Conservation (phyloP, 2,888 invertebrate genomes). For the Unio delphinus region DNA sequence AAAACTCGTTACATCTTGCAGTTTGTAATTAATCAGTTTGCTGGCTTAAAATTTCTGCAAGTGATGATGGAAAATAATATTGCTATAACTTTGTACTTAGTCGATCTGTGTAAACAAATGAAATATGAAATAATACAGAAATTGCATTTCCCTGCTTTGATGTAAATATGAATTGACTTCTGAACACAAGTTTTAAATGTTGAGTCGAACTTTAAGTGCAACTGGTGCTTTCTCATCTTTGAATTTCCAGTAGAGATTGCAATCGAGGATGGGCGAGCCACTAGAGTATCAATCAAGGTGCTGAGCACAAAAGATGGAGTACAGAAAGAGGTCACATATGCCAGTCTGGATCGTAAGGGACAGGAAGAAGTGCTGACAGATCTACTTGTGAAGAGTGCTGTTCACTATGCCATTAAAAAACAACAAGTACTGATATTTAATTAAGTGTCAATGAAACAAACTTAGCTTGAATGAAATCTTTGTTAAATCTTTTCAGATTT, state of each 20-base stretch:
- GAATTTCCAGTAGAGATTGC: slow-evolving; percentile 18
- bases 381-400: slow-evolving; percentile 68
- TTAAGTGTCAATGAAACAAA: not conserved
- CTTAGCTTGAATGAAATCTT: too few species aligned
- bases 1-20: too few species aligned
- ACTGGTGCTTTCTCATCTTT: not conserved
- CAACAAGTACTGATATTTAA: slow-evolving; percentile 56
- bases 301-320: slow-evolving; percentile 52
- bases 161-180: too few species aligned
- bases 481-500: not conserved
- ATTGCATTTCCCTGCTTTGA: too few species aligned
- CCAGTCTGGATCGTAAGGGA: slow-evolving; percentile 55
- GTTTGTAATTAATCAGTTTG: too few species aligned
- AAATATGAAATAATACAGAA: too few species aligned
- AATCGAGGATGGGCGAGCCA: slow-evolving; percentile 14
- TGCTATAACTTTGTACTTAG: too few species aligned
- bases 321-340: slow-evolving; percentile 58
- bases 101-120: too few species aligned
- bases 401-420: slow-evolving; percentile 67
- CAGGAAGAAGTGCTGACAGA: slow-evolving; percentile 69
- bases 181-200: too few species aligned
- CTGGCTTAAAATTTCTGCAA: too few species aligned
- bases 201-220: not conserved
- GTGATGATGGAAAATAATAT: too few species aligned
- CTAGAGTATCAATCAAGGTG: slow-evolving; percentile 45